Base-by-base conservation (phyloP, 2,888 invertebrate species). In the Drosophila prolongata region DNA sequence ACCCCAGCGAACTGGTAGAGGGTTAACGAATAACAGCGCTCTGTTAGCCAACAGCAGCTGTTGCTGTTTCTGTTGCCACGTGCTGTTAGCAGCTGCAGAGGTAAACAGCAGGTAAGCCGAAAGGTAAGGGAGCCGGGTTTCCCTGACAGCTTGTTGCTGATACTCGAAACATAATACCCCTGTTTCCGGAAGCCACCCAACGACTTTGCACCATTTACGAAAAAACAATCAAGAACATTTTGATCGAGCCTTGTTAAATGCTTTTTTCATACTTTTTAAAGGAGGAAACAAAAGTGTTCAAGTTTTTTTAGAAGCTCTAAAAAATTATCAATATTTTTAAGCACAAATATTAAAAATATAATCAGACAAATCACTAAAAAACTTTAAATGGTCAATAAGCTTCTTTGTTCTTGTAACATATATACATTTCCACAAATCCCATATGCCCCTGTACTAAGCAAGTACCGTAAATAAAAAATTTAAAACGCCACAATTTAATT, bases 11-110 rank as follows among this genome's bases (percentile, higher is more conserved):
- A 11, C 27, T 30, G 30, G 27, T 10, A 50, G 57, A 43, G 43
- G 49, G 47, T 58, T 66, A 52, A 58, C 49, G n/a, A 34, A 16
- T 83, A 76, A 73, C 77, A 88, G 64, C n/a, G 30, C 60, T 0
- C 83, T 88, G 83, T 88, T 88, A 53, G 30, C 4, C 43, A 44
- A 60, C 61, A 60, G 67, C 67, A 58, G 62, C 62, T 66, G 58
- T 47, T 49, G 62, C 42, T 58, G 54, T 47, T 49, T 66, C 42
- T 58, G 54, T 58, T 40, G 61, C 42, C 65, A 50, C 64, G 64
- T 64, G 64, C 64, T 64, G 66, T 64, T 64, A 65, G 50, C 64
- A 64, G 64, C 64, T 64, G 66, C 40, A n/a, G 4, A 37, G 67
- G 53, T 44, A 35, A 64, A 16, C 71, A 10, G 71, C 71, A 70